Conservation (phyloP, 2,888 invertebrate species). For the Drosophila ezoana region DNA sequence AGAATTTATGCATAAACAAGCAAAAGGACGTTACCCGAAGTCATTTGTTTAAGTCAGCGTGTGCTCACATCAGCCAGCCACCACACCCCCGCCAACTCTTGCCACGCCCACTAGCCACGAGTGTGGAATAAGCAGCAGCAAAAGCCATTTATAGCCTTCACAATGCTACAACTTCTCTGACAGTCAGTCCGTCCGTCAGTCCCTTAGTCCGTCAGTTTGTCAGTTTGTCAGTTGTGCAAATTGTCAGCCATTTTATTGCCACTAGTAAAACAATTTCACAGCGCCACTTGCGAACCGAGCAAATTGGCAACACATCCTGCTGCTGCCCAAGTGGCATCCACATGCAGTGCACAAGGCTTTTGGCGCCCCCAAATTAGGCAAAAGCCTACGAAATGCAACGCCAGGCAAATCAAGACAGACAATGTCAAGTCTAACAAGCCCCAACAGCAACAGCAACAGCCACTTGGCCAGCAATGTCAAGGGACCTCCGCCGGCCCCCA, state of each 20-base stretch:
- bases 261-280: slow-evolving; percentile 72
- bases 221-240: slow-evolving; percentile 34
- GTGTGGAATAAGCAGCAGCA: slow-evolving; percentile 30
- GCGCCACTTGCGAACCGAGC: slow-evolving; percentile 55
- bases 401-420: slow-evolving; percentile 40
- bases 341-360: slow-evolving; percentile 26
- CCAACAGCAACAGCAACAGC: slow-evolving; percentile 1
- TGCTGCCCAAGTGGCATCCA: slow-evolving; percentile 20
- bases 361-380: slow-evolving; percentile 43
- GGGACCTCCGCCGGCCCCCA: slow-evolving; percentile 13
- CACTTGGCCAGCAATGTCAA: slow-evolving; percentile 44
- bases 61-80: slow-evolving; percentile 42
- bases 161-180: slow-evolving; percentile 47
- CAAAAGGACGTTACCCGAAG: slow-evolving; percentile 80
- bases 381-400: slow-evolving; percentile 53
- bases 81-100: slow-evolving; percentile 8
- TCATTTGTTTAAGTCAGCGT: slow-evolving; percentile 78
- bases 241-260: slow-evolving; percentile 72
- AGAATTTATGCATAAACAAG: slow-evolving; percentile 80
- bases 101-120: slow-evolving; percentile 42
- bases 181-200: slow-evolving; percentile 30
- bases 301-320: slow-evolving; percentile 47
- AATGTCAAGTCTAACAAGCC: slow-evolving; percentile 61
- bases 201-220: slow-evolving; percentile 21
- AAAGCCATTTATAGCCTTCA: slow-evolving; percentile 74